phyloP scores from a whole-genome alignment of 2,113 vertebrate genomes.

The Petromus typicus region DNA sequence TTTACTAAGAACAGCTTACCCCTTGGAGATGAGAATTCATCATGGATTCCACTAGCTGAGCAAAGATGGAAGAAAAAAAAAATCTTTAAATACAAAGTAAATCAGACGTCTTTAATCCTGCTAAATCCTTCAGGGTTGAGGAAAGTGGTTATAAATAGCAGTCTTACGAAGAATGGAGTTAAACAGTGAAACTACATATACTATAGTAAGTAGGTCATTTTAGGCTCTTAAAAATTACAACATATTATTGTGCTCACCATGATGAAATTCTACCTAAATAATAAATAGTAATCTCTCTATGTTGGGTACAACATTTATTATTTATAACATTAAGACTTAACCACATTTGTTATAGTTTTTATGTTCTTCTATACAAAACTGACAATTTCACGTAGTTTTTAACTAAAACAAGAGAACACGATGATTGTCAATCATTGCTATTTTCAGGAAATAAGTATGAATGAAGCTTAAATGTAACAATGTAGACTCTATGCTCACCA shows the following conservation, averaged over 20 bases:
- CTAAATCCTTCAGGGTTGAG: slow-evolving; percentile 51
- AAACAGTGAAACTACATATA: slow-evolving; percentile 64
- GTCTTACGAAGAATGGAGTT: slow-evolving; percentile 52
- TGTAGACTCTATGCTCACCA: neutral
- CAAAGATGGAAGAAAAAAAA: slow-evolving; percentile 61
- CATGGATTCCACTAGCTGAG: slow-evolving; percentile 80
- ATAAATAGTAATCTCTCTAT: neutral
- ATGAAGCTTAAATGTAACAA: slow-evolving; percentile 7
- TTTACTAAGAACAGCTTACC: slow-evolving; percentile 78
- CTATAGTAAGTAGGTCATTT: slow-evolving; percentile 67
- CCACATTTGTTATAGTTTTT: neutral
- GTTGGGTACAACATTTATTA: slow-evolving; percentile 26
- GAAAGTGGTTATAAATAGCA: slow-evolving; percentile 71
- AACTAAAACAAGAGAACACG: neutral
- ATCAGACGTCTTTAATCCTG: slow-evolving; percentile 71
- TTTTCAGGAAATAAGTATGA: slow-evolving; percentile 51
- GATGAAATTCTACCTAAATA: slow-evolving; percentile 41
- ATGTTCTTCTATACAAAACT: slow-evolving; percentile 32
- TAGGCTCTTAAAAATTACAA: slow-evolving; percentile 45
- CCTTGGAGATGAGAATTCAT: slow-evolving; percentile 78
- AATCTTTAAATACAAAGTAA: slow-evolving; percentile 79
- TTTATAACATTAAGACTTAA: slow-evolving; percentile 13
- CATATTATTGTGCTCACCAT: slow-evolving; percentile 46
- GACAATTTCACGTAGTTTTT: neutral
- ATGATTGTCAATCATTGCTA: neutral